Conservation (phyloP, 1,140 invertebrate species). For the Cherax destructor region DNA sequence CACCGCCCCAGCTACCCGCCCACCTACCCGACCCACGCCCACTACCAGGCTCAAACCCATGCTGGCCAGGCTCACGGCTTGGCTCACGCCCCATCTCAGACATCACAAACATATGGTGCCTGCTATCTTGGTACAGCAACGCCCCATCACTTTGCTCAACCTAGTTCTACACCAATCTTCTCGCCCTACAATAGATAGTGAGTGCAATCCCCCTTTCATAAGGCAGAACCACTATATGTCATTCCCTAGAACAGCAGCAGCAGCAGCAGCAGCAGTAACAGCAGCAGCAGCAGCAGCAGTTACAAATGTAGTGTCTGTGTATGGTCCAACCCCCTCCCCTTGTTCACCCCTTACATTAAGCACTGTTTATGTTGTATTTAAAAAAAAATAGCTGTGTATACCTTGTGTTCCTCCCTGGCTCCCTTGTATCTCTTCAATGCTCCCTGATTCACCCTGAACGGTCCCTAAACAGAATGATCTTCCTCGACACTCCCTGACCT, state of each 20-base stretch:
- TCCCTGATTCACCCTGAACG: background rate
- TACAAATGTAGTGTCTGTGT: background rate
- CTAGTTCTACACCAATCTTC: constrained; percentile 72
- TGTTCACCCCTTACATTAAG: background rate
- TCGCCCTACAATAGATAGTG: constrained; percentile 73
- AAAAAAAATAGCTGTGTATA: background rate
- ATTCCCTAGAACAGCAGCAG: constrained; percentile 32
- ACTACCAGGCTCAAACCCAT: constrained; percentile 69
- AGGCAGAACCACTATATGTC: constrained; percentile 38
- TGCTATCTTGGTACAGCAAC: constrained; percentile 71
- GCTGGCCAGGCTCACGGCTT: constrained; percentile 68
- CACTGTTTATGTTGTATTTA: background rate
- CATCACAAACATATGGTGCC: constrained; percentile 66
- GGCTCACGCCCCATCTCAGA: constrained; percentile 67
- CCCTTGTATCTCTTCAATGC: background rate
- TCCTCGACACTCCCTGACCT: background rate
- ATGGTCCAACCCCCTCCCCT: background rate
- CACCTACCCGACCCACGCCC: constrained; percentile 51
- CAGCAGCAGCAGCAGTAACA: constrained; percentile 38
- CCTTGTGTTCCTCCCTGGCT: background rate
- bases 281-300: background rate
- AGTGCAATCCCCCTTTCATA: constrained; percentile 66
- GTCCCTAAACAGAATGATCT: background rate
- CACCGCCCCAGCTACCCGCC: constrained; percentile 67
- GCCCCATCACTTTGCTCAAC: constrained; percentile 72